Conservation (phyloP, 2,797 vertebrate genomes). For the Cyprinella venusta region DNA sequence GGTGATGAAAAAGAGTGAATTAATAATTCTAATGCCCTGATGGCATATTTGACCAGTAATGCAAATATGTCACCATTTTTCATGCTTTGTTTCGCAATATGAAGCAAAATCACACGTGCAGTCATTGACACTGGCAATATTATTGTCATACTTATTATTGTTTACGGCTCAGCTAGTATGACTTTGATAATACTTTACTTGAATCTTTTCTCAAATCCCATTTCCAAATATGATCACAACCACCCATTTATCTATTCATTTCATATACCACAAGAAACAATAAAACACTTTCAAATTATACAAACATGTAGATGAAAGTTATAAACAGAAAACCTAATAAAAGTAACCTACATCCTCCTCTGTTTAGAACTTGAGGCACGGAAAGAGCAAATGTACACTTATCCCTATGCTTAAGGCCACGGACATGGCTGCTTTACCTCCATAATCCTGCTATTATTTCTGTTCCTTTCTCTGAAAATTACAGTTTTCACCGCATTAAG, state of each 20-base stretch:
- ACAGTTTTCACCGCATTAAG: conserved; percentile 66
- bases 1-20: conserved; percentile 72
- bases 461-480: conserved; percentile 62
- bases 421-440: conserved; percentile 55
- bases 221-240: conserved; percentile 15
- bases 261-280: conserved; percentile 22
- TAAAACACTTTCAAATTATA: conserved; percentile 33
- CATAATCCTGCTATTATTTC: conserved; percentile 60
- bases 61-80: conserved; percentile 34
- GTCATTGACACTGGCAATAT: background rate
- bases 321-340: conserved; percentile 39
- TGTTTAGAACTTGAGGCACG: conserved; percentile 43
- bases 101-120: background rate
- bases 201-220: conserved; percentile 27
- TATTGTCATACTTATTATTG: background rate
- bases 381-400: conserved; percentile 47
- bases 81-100: background rate
- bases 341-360: conserved; percentile 38
- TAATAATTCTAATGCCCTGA: conserved; percentile 42
- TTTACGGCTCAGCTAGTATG: background rate
- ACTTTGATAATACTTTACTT: conserved; percentile 13
- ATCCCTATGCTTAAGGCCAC: conserved; percentile 58
- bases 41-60: conserved; percentile 42
- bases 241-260: conserved; percentile 8
- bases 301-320: conserved; percentile 32